Evolutionary conservation across 1,140 invertebrate species (phyloP).

Genomic region (Probaryconus sp.): DNA sequence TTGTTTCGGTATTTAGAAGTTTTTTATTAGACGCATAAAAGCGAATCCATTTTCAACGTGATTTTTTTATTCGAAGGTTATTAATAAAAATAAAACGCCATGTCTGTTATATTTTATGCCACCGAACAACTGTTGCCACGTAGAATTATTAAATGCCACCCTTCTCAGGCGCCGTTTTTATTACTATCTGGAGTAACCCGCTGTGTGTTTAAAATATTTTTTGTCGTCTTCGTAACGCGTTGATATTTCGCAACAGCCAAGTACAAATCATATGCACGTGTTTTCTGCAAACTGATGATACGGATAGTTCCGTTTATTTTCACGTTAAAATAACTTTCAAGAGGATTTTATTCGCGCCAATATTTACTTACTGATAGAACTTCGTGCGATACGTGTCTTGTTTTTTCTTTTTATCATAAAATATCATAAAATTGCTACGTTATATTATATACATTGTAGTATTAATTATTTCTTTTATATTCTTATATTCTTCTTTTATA

Average conservation of each 20-base stretch:
- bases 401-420: too few relatives aligned
- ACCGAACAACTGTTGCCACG: slow-evolving; percentile 50
- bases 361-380: too few relatives aligned
- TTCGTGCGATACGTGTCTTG: too few relatives aligned
- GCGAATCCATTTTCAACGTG: not conserved
- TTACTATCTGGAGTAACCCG: slow-evolving; percentile 37
- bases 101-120: slow-evolving; percentile 34
- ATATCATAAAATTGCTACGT: too few relatives aligned
- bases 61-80: slow-evolving; percentile 25
- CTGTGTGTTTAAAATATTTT: slow-evolving; percentile 53
- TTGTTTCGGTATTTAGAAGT: too few relatives aligned
- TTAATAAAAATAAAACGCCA: slow-evolving; percentile 36
- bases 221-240: slow-evolving; percentile 14
- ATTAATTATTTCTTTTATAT: too few relatives aligned
- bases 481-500: too few relatives aligned
- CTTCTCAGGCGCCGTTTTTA: slow-evolving; percentile 45
- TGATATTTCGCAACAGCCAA: slow-evolving; percentile 16
- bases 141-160: slow-evolving; percentile 53
- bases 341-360: too few relatives aligned
- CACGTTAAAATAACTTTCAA: too few relatives aligned
- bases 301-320: slow-evolving; percentile 1
- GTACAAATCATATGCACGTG: slow-evolving; percentile 32
- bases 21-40: too few relatives aligned
- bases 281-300: slow-evolving; percentile 4
- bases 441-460: too few relatives aligned